A percentile compares a stretch with the other conserved stretches of the same genome.
Conservation (phyloP, 2,113 vertebrate genomes). For the Takifugu flavidus region DNA sequence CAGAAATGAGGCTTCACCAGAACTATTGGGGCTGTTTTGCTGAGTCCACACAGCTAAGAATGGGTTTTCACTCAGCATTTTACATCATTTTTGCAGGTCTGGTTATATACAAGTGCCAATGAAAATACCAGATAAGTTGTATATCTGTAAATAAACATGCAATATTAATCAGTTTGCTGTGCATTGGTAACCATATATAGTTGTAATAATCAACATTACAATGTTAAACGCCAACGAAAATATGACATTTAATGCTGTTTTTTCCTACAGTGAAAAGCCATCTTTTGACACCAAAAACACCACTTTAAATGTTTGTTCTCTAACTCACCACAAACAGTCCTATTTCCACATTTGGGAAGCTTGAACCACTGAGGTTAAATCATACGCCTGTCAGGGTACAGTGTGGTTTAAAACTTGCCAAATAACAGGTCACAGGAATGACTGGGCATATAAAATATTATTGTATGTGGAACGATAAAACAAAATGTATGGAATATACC, state of each 20-base stretch:
- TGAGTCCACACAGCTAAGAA: conserved; percentile 9
- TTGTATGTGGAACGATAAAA: background rate
- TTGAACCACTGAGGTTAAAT: background rate
- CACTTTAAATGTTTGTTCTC: too few species aligned
- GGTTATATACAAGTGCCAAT: background rate
- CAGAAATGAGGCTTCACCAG: conserved; percentile 32
- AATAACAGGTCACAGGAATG: background rate
- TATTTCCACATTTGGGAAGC: background rate
- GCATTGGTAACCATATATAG: too few species aligned
- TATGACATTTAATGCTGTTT: too few species aligned
- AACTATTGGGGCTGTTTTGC: conserved; percentile 35
- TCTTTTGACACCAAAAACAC: too few species aligned
- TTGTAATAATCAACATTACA: too few species aligned
- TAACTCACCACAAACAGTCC: background rate
- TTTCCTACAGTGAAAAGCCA: too few species aligned
- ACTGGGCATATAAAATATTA: background rate
- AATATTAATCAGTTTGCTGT: background rate
- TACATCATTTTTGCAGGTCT: background rate
- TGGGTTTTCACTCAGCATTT: conserved; percentile 6
- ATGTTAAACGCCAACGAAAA: too few species aligned
- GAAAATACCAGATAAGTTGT: background rate
- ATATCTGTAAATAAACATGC: background rate
- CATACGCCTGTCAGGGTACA: background rate
- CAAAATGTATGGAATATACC: too few species aligned
- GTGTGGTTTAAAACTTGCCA: background rate